These are phyloP conservation scores for Poeciliopsis prolifica DNA, from an alignment of 2,113 vertebrate species.

Conservation along the genomic window DNA sequence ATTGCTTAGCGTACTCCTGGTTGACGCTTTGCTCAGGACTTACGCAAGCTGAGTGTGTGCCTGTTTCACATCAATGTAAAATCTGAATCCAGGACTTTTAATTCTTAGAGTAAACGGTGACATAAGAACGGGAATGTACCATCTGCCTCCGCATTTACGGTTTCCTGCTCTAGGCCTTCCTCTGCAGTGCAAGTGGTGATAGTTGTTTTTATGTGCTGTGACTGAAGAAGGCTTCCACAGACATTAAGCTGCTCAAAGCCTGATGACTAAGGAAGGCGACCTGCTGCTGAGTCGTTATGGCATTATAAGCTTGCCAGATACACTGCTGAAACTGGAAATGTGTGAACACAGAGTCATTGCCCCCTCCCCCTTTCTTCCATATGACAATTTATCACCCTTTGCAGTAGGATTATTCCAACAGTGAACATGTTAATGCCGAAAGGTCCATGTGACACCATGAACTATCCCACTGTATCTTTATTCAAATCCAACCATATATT, in stretches of 20 bases:
- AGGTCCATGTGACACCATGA: constrained; percentile 8
- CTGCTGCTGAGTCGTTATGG: constrained; percentile 76
- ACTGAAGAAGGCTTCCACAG: constrained; percentile 66
- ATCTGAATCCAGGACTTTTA: neutral
- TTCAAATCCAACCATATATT: neutral
- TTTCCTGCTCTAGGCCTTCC: constrained; percentile 10
- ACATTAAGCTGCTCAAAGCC: constrained; percentile 64
- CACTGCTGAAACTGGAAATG: constrained; percentile 73
- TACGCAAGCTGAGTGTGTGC: neutral
- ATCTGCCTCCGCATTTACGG: constrained; percentile 21
- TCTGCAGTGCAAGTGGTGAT: constrained; percentile 23
- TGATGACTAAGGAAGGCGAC: constrained; percentile 77
- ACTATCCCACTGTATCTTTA: constrained; percentile 15
- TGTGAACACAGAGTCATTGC: constrained; percentile 69
- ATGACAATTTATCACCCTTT: constrained; percentile 66
- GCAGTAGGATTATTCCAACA: constrained; percentile 44
- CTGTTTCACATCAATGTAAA: neutral
- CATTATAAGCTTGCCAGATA: constrained; percentile 76
- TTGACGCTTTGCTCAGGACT: neutral
- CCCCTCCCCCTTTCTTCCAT: constrained; percentile 54
- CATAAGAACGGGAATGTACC: constrained; percentile 6
- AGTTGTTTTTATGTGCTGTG: constrained; percentile 50
- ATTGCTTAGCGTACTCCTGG: neutral
- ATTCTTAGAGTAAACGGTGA: neutral
- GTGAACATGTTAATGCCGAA: constrained; percentile 11